Conservation (phyloP, 2,113 vertebrate genomes). For the Trichechus manatus region DNA sequence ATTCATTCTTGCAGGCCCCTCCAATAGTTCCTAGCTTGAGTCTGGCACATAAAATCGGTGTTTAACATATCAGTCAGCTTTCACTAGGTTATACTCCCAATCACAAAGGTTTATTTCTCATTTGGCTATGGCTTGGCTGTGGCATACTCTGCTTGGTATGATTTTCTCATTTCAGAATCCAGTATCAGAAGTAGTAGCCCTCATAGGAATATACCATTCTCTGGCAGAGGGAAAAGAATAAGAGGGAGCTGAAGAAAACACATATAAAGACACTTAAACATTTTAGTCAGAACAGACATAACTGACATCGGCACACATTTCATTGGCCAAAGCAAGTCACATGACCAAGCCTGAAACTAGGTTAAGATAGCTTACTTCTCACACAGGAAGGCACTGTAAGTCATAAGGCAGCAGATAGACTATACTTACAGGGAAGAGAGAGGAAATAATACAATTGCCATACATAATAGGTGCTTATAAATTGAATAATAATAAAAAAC, state of each 20-base stretch:
- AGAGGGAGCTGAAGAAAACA: not conserved
- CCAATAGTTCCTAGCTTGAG: not conserved
- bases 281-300: not conserved
- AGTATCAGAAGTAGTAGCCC: not conserved
- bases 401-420: not conserved
- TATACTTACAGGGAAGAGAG: not conserved
- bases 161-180: not conserved
- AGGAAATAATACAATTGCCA: not conserved
- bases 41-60: not conserved
- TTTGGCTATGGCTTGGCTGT: not conserved
- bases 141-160: not conserved
- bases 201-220: not conserved
- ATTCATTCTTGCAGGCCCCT: not conserved
- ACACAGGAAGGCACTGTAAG: not conserved
- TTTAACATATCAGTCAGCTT: not conserved
- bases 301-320: not conserved
- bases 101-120: not conserved
- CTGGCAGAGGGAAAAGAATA: not conserved
- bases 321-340: slow-evolving; percentile 35
- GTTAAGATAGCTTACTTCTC: not conserved
- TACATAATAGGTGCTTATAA: slow-evolving; percentile 23
- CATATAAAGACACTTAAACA: not conserved
- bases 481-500: slow-evolving; percentile 59
- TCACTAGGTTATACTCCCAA: not conserved
- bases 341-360: not conserved